Evolutionary conservation across 2,113 vertebrate species (phyloP).

Genomic region (Oostethus manadensis): DNA sequence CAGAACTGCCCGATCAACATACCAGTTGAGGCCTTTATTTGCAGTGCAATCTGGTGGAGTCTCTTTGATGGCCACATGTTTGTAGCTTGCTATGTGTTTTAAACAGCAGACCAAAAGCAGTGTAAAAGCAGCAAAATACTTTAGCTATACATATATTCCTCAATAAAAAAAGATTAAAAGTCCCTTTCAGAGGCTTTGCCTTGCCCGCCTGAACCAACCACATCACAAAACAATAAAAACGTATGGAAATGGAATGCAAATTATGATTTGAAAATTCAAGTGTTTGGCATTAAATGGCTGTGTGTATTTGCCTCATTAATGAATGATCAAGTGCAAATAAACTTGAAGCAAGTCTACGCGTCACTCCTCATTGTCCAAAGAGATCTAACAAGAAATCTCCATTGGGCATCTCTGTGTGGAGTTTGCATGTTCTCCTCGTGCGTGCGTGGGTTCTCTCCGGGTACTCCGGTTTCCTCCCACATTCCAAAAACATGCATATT

Average conservation of each 20-base stretch:
- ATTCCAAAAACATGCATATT: too few species aligned
- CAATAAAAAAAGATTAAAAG: background rate
- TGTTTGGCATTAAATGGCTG: constrained; percentile 43
- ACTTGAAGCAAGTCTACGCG: constrained; percentile 37
- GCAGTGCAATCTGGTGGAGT: constrained; percentile 54
- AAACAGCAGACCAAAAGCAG: constrained; percentile 17
- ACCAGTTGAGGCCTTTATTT: constrained; percentile 71
- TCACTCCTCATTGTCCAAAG: background rate
- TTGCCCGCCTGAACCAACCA: constrained; percentile 19
- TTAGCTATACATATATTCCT: background rate
- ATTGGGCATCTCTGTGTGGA: too few species aligned
- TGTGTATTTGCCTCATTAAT: constrained; percentile 49
- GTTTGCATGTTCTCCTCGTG: too few species aligned
- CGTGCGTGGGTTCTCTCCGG: too few species aligned
- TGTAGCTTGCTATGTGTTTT: constrained; percentile 27
- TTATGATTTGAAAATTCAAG: constrained; percentile 23
- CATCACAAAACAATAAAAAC: background rate
- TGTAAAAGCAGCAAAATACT: background rate
- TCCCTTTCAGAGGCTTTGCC: constrained; percentile 41
- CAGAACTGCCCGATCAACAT: constrained; percentile 40
- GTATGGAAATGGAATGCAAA: constrained; percentile 10
- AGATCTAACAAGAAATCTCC: background rate
- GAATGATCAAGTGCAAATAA: constrained; percentile 61
- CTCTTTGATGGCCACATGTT: constrained; percentile 31
- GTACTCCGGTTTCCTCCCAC: too few species aligned